Evolutionary conservation across 1,140 invertebrate species (phyloP).

Genomic region (Tigriopus japonicus): DNA sequence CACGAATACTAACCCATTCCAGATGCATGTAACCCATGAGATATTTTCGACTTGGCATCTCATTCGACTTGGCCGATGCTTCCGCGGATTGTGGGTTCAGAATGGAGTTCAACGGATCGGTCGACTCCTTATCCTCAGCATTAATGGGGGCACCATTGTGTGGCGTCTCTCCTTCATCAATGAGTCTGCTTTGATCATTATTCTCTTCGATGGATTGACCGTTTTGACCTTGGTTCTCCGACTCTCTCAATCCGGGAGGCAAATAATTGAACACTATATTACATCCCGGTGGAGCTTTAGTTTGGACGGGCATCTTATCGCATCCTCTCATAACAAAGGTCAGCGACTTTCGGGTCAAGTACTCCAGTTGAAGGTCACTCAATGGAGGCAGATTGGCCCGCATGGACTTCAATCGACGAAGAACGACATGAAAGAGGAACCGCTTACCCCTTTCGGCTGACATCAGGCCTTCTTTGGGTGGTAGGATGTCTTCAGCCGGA

Average conservation of each 20-base stretch:
- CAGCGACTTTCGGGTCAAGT: neutral
- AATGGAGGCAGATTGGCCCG: neutral
- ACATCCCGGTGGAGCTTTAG: neutral
- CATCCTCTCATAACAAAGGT: constrained; percentile 1
- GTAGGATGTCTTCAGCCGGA: neutral
- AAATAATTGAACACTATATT: constrained; percentile 7
- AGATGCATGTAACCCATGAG: neutral
- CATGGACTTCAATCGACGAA: neutral
- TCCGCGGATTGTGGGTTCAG: neutral
- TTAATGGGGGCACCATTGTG: neutral
- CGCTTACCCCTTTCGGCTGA: too few species aligned
- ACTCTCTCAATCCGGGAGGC: constrained; percentile 3
- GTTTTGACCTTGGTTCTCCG: neutral
- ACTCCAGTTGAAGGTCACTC: neutral
- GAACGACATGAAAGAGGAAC: too few species aligned
- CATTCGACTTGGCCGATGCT: neutral
- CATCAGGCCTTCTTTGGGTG: neutral
- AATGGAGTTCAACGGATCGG: constrained; percentile 1
- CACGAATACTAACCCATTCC: neutral
- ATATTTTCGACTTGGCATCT: constrained; percentile 1
- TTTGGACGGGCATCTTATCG: neutral
- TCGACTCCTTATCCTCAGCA: neutral
- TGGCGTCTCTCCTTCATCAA: neutral
- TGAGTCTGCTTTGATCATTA: neutral
- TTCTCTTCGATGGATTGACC: too few species aligned